Evolutionary conservation across 30 jellyfish, hydroid and myxozoan genomes (phyloP).

Genomic region (Mastigias papua): DNA sequence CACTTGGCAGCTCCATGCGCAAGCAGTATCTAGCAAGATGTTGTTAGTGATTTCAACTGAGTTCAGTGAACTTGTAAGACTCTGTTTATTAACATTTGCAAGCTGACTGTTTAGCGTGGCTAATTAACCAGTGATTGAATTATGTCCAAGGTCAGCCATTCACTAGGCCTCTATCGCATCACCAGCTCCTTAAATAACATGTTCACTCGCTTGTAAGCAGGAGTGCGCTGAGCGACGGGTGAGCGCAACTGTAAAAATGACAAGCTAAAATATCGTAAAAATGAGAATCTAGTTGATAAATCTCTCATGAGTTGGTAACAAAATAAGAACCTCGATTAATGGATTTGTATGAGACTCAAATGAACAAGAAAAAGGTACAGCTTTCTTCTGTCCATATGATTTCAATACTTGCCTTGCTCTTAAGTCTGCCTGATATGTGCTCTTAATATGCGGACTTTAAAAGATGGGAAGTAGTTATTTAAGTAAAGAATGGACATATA

Average conservation of each 20-base stretch:
- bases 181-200: constrained; percentile 65
- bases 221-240: constrained; percentile 69
- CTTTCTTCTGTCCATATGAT: not conserved
- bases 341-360: constrained; percentile 20
- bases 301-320: not conserved
- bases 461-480: no score
- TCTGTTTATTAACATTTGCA: constrained; percentile 37
- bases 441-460: no score
- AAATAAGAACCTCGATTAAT: not conserved
- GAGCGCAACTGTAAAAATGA: constrained; percentile 14
- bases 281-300: not conserved
- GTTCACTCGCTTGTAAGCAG: constrained; percentile 62
- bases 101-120: constrained; percentile 53
- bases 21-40: not conserved
- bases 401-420: not conserved
- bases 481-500: no score
- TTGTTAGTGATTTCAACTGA: not conserved
- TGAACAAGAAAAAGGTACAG: constrained; percentile 30
- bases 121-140: constrained; percentile 49
- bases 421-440: no score
- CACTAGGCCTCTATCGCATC: constrained; percentile 65
- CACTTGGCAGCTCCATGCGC: no score
- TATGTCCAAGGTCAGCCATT: constrained; percentile 40
- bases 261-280: not conserved
- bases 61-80: constrained; percentile 61